Evolutionary conservation across 2,113 vertebrate genomes (phyloP).

Genomic region (Oplegnathus fasciatus): DNA sequence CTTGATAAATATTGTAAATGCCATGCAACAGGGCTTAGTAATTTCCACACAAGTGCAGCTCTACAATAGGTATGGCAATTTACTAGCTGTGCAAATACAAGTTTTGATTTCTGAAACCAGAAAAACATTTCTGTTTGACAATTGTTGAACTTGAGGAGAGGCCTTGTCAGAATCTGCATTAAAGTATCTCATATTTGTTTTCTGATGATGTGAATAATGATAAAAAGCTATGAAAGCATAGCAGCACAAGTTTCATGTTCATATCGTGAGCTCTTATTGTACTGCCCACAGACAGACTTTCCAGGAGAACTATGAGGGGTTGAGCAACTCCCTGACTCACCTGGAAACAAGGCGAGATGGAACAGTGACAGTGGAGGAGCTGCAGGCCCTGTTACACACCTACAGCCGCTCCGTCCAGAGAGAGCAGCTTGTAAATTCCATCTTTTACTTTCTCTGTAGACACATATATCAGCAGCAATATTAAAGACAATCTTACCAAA

Average conservation of each 20-base stretch:
- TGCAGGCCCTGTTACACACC: slow-evolving; percentile 23
- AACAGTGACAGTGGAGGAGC: slow-evolving; percentile 29
- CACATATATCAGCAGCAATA: background rate
- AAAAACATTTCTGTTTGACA: background rate
- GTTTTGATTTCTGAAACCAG: background rate
- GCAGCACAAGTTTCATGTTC: background rate
- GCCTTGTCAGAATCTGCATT: background rate
- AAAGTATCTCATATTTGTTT: background rate
- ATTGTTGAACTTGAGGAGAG: background rate
- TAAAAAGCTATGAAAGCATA: background rate
- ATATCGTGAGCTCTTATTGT: background rate
- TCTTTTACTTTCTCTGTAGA: background rate
- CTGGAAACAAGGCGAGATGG: background rate
- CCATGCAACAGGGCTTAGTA: background rate
- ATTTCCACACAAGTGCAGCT: background rate
- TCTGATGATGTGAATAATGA: background rate
- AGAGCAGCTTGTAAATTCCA: slow-evolving; percentile 15
- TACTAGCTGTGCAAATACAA: too few species aligned
- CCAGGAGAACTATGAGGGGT: slow-evolving; percentile 72
- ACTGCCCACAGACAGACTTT: slow-evolving; percentile 16
- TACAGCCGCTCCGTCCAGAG: background rate
- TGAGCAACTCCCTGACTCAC: slow-evolving; percentile 45
- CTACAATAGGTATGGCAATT: too few species aligned
- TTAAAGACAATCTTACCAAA: too few species aligned
- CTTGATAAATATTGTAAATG: slow-evolving; percentile 1